Conservation (phyloP, 1,140 invertebrate genomes). For the Magallana gigas region DNA sequence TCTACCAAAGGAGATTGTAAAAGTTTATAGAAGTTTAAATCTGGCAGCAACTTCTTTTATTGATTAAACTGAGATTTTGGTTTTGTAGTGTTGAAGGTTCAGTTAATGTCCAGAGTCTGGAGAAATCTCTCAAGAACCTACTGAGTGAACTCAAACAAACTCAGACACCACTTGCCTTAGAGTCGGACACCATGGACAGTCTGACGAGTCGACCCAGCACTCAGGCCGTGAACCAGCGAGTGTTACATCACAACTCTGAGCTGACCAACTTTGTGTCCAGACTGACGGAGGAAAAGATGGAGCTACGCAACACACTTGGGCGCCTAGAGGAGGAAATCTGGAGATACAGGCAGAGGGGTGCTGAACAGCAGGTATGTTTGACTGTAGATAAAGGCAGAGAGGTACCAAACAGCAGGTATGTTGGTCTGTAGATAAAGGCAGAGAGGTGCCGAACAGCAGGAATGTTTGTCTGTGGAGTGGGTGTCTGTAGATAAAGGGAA, state of each 20-base stretch:
- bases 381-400: conserved; percentile 45
- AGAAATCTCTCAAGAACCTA: conserved; percentile 60
- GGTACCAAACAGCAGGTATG: conserved; percentile 52
- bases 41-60: too few relatives aligned
- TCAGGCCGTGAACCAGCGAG: conserved; percentile 63
- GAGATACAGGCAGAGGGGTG: conserved; percentile 63
- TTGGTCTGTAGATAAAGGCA: too few relatives aligned
- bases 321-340: conserved; percentile 69
- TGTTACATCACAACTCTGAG: conserved; percentile 72
- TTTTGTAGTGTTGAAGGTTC: background rate
- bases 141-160: conserved; percentile 66
- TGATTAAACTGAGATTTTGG: too few relatives aligned
- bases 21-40: too few relatives aligned
- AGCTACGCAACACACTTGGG: conserved; percentile 67
- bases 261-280: conserved; percentile 67
- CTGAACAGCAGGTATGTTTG: conserved; percentile 54
- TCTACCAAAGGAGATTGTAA: too few relatives aligned
- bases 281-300: conserved; percentile 72
- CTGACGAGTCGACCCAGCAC: conserved; percentile 43
- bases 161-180: conserved; percentile 58
- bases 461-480: conserved; percentile 39
- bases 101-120: conserved; percentile 11
- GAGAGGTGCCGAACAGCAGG: too few relatives aligned
- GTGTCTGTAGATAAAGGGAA: background rate
- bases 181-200: conserved; percentile 45